phyloP scores from a whole-genome alignment of 2,113 vertebrate species.

The Hepsetus odoe region DNA sequence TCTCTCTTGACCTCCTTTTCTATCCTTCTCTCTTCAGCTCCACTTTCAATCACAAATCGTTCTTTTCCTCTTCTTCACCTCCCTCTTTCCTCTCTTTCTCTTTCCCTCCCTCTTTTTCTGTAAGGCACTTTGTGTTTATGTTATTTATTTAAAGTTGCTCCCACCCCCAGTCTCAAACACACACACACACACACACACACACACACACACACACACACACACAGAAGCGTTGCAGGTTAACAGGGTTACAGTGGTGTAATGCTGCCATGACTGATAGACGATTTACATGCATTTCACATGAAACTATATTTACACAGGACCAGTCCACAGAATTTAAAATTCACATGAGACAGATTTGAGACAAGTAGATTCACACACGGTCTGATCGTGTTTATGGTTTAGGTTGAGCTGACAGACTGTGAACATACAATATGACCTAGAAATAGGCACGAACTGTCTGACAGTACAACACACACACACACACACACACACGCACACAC shows the following conservation, averaged over 20 bases:
- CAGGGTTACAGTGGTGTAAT: background rate
- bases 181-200: background rate
- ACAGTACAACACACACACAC: no score
- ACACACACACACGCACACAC: no score
- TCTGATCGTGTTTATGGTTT: no score
- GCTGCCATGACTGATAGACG: conserved; percentile 10
- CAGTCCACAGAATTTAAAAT: background rate
- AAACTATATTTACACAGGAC: background rate
- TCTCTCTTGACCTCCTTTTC: no score
- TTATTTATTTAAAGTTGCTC: background rate
- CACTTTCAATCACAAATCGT: background rate
- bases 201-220: background rate
- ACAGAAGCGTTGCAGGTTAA: background rate
- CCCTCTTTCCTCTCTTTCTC: conserved; percentile 6
- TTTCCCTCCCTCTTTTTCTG: background rate
- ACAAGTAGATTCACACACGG: no score
- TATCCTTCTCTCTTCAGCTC: no score
- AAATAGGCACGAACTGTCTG: no score
- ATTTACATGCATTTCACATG: conserved; percentile 6
- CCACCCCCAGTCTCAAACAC: background rate
- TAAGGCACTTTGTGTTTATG: background rate
- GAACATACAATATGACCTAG: no score
- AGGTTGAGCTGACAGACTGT: no score
- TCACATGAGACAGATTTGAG: no score
- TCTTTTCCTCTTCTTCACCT: background rate